Conservation (phyloP, 2,113 vertebrate genomes). For the Girardinichthys multiradiatus region DNA sequence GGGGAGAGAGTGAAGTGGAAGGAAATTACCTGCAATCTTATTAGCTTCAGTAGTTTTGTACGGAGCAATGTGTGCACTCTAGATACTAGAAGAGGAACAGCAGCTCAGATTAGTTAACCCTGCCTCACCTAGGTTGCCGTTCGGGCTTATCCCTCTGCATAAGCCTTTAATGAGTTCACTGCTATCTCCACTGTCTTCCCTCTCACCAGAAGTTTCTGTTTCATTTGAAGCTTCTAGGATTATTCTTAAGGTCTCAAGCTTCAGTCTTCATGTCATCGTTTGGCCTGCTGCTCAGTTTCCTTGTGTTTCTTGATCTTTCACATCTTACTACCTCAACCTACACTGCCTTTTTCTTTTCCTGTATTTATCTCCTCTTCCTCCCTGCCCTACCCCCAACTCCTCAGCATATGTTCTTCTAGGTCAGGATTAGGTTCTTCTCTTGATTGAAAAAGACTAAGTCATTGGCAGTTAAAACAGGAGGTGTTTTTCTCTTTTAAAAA, state of each 20-base stretch:
- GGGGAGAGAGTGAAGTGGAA: conserved; percentile 50
- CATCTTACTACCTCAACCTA: neutral
- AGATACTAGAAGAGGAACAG: conserved; percentile 53
- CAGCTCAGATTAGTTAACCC: conserved; percentile 75
- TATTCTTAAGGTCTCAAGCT: conserved; percentile 7
- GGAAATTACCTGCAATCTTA: conserved; percentile 70
- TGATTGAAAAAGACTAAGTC: conserved; percentile 36
- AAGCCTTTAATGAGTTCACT: conserved; percentile 69
- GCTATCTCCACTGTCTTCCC: conserved; percentile 12
- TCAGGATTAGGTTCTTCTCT: conserved; percentile 59
- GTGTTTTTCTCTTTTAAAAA: neutral
- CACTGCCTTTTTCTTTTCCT: neutral
- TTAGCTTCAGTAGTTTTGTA: conserved; percentile 57
- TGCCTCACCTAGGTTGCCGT: conserved; percentile 58
- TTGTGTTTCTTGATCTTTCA: conserved; percentile 1
- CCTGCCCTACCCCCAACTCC: conserved; percentile 3
- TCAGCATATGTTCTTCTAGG: conserved; percentile 49
- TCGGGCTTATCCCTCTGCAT: conserved; percentile 57
- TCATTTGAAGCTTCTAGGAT: conserved; percentile 5
- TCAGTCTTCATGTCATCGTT: neutral
- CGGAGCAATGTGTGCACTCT: conserved; percentile 34
- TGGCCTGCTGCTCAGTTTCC: neutral
- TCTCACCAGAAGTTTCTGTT: conserved; percentile 31
- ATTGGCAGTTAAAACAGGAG: neutral
- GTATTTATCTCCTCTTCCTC: neutral